Evolutionary conservation across 2,797 vertebrate genomes (phyloP), one percentile per base, ranked within the genome.

Genomic region (Hyperoplus immaculatus): DNA sequence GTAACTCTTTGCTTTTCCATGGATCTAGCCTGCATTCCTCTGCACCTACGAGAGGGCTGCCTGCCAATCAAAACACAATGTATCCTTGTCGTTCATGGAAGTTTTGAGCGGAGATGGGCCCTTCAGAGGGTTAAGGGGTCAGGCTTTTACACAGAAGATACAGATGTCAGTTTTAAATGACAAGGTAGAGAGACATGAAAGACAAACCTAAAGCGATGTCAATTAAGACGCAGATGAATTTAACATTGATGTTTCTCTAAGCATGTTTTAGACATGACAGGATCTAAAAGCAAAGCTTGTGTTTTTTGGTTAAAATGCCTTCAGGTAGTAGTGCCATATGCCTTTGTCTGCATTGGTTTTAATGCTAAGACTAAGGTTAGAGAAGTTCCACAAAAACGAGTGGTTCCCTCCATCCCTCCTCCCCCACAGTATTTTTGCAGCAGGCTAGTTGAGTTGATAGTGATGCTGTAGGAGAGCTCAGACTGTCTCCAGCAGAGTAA

Each of bases 1-100:
- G 67, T 55, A 45, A 80, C 72, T 83, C 77, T 81, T 88, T 80
- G 42, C 76, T 87, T 89, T 86, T 89, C 85, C 70, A 80, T 62
- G 56, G 74, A 63, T 81, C 74, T 58, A 53, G 61, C 62, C 51
- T 18, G 70, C 75, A 68, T 83, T 79, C 73, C 78, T 75, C 15
- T 70, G 58, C 42, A 75, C 49, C 75, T 74, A 42, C n/a, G 66
- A 45, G 65, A 50, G 39, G 80, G 70, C 69, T 69, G 58, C 5
- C 72, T 45, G 86, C 84, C 78, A 88, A 77, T 82, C 74, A 66
- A 74, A 84, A 83, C 70, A 82, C 43, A 69, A 74, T 43, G 62
- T 3, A 43, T 68, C 61, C 42, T 47, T 51, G 74, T 81, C 65
- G 71, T 84, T 82, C 83, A 64, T 76, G 70, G 72, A 69, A 15